Evolutionary conservation across 1,140 invertebrate genomes (phyloP).

Genomic region (Mamestra configurata): DNA sequence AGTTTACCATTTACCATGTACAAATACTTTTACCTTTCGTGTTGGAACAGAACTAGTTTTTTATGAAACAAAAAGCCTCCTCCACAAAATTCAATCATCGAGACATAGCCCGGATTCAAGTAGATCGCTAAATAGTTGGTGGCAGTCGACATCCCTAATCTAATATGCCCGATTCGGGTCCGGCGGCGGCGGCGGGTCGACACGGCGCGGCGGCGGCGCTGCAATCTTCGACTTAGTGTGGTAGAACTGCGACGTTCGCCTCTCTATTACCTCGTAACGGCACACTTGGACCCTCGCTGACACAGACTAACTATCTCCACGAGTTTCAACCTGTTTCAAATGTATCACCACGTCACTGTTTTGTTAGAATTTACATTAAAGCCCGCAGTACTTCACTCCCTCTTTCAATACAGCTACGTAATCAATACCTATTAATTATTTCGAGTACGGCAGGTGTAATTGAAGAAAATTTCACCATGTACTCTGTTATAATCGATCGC

Average conservation of each 20-base stretch:
- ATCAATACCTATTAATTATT: slow-evolving; percentile 52
- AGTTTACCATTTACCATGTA: neutral
- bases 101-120: slow-evolving; percentile 64
- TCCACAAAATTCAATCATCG: slow-evolving; percentile 53
- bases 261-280: slow-evolving; percentile 70
- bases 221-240: slow-evolving; percentile 74
- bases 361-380: slow-evolving; percentile 69
- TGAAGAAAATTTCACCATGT: slow-evolving; percentile 43
- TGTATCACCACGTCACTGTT: slow-evolving; percentile 61
- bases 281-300: slow-evolving; percentile 66
- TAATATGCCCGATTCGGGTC: slow-evolving; percentile 75
- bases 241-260: slow-evolving; percentile 58
- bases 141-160: slow-evolving; percentile 74
- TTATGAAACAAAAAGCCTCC: slow-evolving; percentile 24
- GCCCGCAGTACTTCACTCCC: slow-evolving; percentile 20
- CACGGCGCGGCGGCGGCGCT: slow-evolving; percentile 50
- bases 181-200: slow-evolving; percentile 58
- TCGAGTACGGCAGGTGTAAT: slow-evolving; percentile 44
- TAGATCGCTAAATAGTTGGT: slow-evolving; percentile 74
- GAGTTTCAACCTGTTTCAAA: slow-evolving; percentile 69
- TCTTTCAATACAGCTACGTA: slow-evolving; percentile 32
- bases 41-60: neutral
- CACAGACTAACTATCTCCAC: slow-evolving; percentile 72
- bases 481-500: slow-evolving; percentile 40
- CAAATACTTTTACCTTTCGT: neutral